Evolutionary conservation across 2,113 vertebrate genomes (phyloP).

Genomic region (Halichoerus grypus): DNA sequence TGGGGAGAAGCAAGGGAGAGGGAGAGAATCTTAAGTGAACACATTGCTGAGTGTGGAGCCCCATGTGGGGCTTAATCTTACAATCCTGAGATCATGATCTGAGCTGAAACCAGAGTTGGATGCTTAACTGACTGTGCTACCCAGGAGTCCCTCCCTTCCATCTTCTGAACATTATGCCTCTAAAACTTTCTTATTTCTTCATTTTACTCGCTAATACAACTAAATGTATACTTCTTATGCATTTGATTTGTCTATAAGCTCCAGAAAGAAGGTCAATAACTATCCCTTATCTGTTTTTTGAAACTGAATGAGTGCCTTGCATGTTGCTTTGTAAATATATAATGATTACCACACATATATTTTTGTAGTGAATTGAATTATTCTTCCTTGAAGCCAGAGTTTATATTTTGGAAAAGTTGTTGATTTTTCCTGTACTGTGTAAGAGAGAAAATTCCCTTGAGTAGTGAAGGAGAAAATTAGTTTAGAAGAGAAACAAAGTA

Average conservation of each 20-base stretch:
- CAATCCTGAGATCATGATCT: not conserved
- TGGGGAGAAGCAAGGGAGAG: not conserved
- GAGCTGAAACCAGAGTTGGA: not conserved
- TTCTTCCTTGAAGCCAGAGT: constrained; percentile 42
- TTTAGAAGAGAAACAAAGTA: constrained; percentile 75
- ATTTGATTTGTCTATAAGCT: not conserved
- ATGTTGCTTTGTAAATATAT: constrained; percentile 47
- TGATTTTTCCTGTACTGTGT: constrained; percentile 38
- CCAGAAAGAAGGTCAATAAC: not conserved
- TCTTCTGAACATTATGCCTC: not conserved
- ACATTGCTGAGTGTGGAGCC: not conserved
- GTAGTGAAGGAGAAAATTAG: constrained; percentile 76
- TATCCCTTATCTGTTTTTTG: not conserved
- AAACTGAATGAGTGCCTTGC: not conserved
- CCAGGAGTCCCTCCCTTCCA: not conserved
- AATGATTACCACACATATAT: constrained; percentile 34
- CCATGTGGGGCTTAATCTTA: not conserved
- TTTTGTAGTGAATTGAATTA: constrained; percentile 48
- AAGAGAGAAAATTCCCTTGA: constrained; percentile 64
- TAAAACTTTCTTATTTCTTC: not conserved
- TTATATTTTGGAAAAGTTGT: constrained; percentile 52
- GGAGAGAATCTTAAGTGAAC: not conserved
- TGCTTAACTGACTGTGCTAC: not conserved
- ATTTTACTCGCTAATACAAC: not conserved
- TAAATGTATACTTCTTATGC: not conserved